Conservation (phyloP, 2,888 invertebrate species). For the Caenorhabditis afra region DNA sequence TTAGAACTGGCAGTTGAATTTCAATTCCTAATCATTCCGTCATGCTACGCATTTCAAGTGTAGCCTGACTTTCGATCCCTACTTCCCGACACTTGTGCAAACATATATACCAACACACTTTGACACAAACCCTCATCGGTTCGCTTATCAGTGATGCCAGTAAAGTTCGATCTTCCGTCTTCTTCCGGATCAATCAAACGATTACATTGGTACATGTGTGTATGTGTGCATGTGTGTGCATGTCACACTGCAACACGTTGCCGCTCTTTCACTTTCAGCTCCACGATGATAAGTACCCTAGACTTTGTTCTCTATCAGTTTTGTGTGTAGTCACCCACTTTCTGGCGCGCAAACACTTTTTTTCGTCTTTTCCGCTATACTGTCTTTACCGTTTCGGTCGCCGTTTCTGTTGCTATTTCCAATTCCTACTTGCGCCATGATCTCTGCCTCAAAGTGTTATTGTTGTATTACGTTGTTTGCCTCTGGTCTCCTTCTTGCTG, state of each 20-base stretch:
- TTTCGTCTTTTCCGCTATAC: neutral
- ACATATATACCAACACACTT: neutral
- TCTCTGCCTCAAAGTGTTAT: slow-evolving; percentile 14
- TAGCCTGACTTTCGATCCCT: neutral
- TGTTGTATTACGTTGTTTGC: slow-evolving; percentile 13
- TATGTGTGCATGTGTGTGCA: too few species aligned
- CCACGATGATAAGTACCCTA: slow-evolving; percentile 11
- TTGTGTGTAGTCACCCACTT: neutral
- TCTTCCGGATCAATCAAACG: slow-evolving; percentile 41
- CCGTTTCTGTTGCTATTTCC: too few species aligned
- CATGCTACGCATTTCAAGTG: neutral
- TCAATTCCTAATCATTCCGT: neutral
- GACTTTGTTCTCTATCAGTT: neutral
- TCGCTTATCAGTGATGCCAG: neutral
- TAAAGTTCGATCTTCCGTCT: slow-evolving; percentile 26
- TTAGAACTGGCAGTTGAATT: too few species aligned
- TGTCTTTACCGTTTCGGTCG: too few species aligned
- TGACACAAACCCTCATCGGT: slow-evolving; percentile 1
- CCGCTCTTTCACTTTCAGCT: neutral
- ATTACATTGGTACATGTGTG: too few species aligned
- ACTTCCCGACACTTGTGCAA: slow-evolving; percentile 4
- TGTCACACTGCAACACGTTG: slow-evolving; percentile 20
- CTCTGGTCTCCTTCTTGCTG: neutral
- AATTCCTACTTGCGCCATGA: neutral
- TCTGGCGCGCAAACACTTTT: neutral